Conservation (phyloP, 2,113 vertebrate genomes). For the Shinisaurus crocodilurus region DNA sequence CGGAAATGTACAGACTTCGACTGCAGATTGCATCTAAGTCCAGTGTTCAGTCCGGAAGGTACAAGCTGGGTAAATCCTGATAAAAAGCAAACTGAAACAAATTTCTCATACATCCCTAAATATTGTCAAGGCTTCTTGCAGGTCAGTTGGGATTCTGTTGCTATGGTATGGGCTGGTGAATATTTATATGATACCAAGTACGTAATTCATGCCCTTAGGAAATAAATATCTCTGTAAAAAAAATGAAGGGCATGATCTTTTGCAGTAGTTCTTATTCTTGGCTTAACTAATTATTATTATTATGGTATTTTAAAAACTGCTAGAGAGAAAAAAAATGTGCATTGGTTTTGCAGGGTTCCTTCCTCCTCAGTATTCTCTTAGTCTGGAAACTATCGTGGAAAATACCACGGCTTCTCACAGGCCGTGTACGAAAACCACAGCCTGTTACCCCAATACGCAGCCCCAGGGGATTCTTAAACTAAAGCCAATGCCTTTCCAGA, state of each 20-base stretch:
- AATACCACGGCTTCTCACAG: neutral
- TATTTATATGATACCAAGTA: conserved; percentile 40
- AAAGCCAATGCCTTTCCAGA: neutral
- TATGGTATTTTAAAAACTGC: neutral
- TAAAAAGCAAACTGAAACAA: too few relatives aligned
- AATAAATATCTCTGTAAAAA: conserved; percentile 25
- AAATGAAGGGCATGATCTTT: conserved; percentile 22
- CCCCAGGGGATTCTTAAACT: neutral
- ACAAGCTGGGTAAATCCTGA: too few relatives aligned
- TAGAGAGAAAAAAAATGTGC: neutral
- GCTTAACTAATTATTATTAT: conserved; percentile 5
- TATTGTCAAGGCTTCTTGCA: conserved; percentile 29
- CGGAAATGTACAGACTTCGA: too few relatives aligned
- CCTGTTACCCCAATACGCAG: neutral
- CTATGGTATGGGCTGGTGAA: conserved; percentile 37
- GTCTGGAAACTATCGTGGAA: neutral
- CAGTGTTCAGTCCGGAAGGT: too few relatives aligned
- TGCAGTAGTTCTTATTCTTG: conserved; percentile 19
- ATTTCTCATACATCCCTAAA: too few relatives aligned
- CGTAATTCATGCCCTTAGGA: conserved; percentile 21
- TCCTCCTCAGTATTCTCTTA: neutral
- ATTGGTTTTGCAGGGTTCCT: conserved; percentile 20
- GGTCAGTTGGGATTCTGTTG: conserved; percentile 14
- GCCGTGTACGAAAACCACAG: neutral
- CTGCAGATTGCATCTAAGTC: too few relatives aligned